Percentiles rank a stretch among this genome's conserved stretches.
phyloP scores from a whole-genome alignment of 2,797 vertebrate genomes.

The Ataeniobius toweri region DNA sequence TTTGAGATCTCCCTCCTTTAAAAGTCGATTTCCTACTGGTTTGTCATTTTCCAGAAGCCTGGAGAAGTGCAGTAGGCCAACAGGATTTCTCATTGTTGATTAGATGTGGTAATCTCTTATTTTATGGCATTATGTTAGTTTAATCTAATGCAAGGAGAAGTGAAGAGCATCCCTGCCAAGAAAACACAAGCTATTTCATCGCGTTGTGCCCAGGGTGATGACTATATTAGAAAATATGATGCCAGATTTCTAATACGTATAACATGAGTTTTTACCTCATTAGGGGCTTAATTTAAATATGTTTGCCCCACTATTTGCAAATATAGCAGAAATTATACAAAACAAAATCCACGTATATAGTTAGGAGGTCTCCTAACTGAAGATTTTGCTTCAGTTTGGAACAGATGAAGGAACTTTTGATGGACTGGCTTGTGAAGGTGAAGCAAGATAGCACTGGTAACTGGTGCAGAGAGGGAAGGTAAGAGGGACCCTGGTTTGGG shows the following conservation, averaged over 20 bases:
- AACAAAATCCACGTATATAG: not conserved
- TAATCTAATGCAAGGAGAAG: not conserved
- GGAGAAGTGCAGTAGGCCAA: not conserved
- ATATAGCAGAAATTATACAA: not conserved
- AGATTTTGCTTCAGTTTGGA: constrained; percentile 9
- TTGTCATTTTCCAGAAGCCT: not conserved
- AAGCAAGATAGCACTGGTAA: constrained; percentile 44
- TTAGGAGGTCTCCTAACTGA: not conserved
- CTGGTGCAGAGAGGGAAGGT: constrained; percentile 34
- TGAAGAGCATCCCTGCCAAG: not conserved
- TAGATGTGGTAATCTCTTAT: not conserved
- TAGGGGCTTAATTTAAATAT: not conserved
- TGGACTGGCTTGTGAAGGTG: constrained; percentile 73
- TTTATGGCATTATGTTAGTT: not conserved
- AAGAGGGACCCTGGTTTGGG: constrained; percentile 59
- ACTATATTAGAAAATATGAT: constrained; percentile 2
- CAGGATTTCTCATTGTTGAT: not conserved
- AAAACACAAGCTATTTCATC: not conserved
- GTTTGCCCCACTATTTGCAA: not conserved
- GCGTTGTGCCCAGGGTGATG: not conserved
- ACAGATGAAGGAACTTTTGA: constrained; percentile 66
- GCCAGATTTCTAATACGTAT: not conserved
- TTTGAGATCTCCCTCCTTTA: not conserved
- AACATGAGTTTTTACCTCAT: not conserved
- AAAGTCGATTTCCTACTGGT: not conserved